Conservation (phyloP, 2,797 vertebrate species). For the Eulemur mongoz region DNA sequence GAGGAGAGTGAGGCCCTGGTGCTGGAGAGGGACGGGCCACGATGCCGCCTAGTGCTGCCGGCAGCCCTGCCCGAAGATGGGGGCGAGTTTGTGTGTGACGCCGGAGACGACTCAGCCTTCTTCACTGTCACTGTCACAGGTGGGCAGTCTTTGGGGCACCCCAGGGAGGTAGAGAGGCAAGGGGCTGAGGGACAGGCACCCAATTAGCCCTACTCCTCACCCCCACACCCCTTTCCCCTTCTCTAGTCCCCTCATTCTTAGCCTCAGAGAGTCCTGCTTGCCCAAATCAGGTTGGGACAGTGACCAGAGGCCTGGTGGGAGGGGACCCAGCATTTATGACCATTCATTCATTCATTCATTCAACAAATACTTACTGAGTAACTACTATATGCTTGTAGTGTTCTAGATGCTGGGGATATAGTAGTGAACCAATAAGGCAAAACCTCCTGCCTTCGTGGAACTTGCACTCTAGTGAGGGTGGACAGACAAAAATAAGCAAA, state of each 20-base stretch:
- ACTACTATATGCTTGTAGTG: not conserved
- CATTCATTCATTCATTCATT: not conserved
- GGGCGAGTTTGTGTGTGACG: constrained; percentile 90
- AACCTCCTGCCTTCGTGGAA: not conserved
- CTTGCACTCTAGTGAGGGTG: not conserved
- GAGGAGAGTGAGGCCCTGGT: constrained; percentile 79
- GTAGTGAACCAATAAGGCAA: not conserved
- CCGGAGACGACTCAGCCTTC: constrained; percentile 86
- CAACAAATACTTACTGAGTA: not conserved
- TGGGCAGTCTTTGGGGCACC: constrained; percentile 67
- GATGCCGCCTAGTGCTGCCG: constrained; percentile 85
- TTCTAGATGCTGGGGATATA: not conserved
- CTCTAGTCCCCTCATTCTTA: not conserved
- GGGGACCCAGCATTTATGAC: not conserved
- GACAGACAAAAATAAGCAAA: not conserved
- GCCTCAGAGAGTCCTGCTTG: not conserved
- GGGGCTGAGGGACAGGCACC: not conserved
- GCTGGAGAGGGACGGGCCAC: constrained; percentile 83
- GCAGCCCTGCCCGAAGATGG: constrained; percentile 84
- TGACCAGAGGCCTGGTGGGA: not conserved
- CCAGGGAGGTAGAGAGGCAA: not conserved
- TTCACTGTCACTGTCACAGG: constrained; percentile 93
- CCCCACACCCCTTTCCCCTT: not conserved
- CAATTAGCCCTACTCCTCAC: not conserved
- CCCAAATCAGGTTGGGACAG: not conserved